Conservation (phyloP, 2,888 invertebrate genomes). For the Tetheella fluctuosa region DNA sequence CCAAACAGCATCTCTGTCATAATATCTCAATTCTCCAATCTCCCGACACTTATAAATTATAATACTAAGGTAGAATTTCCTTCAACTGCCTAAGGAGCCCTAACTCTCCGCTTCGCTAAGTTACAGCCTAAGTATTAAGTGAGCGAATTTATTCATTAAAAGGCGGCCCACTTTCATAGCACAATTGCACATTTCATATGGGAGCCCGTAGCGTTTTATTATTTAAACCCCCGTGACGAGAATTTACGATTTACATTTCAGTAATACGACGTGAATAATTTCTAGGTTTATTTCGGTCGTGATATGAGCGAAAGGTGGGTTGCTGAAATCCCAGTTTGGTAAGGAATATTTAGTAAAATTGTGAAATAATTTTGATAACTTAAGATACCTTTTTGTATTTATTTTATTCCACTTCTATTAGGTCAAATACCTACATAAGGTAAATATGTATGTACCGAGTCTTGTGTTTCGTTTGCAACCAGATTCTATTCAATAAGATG, state of each 20-base stretch:
- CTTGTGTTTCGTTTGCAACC: no score
- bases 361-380: neutral
- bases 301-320: slow-evolving; percentile 2
- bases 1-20: no score
- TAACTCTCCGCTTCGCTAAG: slow-evolving; percentile 15
- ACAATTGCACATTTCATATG: slow-evolving; percentile 34
- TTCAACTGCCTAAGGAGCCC: neutral
- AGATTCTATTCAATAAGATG: no score
- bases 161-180: slow-evolving; percentile 21
- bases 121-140: slow-evolving; percentile 33
- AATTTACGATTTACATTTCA: slow-evolving; percentile 59
- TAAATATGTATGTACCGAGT: no score
- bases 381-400: neutral
- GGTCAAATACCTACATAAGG: no score
- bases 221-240: slow-evolving; percentile 47
- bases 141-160: slow-evolving; percentile 46
- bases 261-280: slow-evolving; percentile 39
- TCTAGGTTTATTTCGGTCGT: slow-evolving; percentile 18
- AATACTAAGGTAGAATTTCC: neutral
- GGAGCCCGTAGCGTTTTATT: slow-evolving; percentile 40
- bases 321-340: slow-evolving; percentile 4
- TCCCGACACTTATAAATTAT: neutral
- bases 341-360: neutral
- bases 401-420: no score
- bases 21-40: neutral